Conservation (phyloP, 2,113 vertebrate genomes). For the Pan paniscus region DNA sequence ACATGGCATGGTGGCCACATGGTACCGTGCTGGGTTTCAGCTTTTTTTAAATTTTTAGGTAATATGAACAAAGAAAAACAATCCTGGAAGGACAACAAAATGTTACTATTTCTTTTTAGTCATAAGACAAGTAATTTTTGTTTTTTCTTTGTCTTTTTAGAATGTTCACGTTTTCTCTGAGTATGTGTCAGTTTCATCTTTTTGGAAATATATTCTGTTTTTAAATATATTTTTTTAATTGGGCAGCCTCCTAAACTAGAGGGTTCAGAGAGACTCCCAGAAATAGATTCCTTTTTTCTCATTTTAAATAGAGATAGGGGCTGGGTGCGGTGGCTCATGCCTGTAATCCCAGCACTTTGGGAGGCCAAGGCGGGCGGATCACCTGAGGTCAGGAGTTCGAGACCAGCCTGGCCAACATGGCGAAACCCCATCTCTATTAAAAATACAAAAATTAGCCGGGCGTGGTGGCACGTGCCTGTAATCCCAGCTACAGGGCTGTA, state of each 20-base stretch:
- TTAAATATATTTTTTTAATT: background rate
- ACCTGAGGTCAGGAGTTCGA: too few species aligned
- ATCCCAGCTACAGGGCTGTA: too few species aligned
- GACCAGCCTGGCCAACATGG: too few species aligned
- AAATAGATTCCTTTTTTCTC: background rate
- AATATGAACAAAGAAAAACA: background rate
- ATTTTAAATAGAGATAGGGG: background rate
- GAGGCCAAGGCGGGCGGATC: too few species aligned
- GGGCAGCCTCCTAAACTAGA: background rate
- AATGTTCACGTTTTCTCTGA: background rate
- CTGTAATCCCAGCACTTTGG: too few species aligned
- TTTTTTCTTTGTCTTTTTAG: background rate
- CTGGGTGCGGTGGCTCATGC: rapidly evolving
- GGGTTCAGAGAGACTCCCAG: background rate
- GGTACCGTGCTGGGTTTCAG: too few species aligned
- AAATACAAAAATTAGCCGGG: too few species aligned
- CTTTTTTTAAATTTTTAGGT: background rate
- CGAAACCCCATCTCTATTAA: too few species aligned
- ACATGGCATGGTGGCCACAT: too few species aligned
- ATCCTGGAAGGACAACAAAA: background rate
- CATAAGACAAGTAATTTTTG: background rate
- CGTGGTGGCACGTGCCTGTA: too few species aligned
- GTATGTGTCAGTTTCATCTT: too few species aligned
- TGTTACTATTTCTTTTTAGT: background rate
- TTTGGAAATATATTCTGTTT: too few species aligned